These are phyloP conservation scores for Enteromius thamalakanensis DNA, from an alignment of 2,797 vertebrate genomes.

Conservation along the genomic window DNA sequence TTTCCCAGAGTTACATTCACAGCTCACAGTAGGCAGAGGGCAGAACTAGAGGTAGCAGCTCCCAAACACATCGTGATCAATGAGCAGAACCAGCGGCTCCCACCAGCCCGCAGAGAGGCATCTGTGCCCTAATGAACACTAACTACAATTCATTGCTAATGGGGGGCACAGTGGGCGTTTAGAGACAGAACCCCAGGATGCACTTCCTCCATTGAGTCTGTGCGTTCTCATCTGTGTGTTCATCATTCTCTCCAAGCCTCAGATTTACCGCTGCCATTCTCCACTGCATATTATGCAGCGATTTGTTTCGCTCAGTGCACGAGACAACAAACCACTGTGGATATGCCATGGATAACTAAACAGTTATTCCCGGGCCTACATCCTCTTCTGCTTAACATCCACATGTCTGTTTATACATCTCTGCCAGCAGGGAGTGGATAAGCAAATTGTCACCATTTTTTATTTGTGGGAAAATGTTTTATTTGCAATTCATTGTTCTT, in stretches of 20 bases:
- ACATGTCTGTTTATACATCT: conserved; percentile 15
- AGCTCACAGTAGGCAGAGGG: not conserved
- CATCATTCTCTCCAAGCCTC: conserved; percentile 42
- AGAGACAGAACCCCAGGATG: conserved; percentile 20
- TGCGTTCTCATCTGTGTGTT: conserved; percentile 13
- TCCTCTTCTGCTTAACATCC: conserved; percentile 25
- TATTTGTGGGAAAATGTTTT: conserved; percentile 23
- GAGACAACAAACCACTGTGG: conserved; percentile 18
- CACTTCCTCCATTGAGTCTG: conserved; percentile 5
- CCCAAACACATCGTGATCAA: conserved; percentile 35
- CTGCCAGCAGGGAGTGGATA: not conserved
- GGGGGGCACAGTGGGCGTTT: conserved; percentile 16
- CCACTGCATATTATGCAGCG: conserved; percentile 37
- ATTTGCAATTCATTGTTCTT: conserved; percentile 20
- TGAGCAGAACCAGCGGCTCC: conserved; percentile 1
- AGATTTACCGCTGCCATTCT: conserved; percentile 44
- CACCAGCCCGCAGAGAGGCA: conserved; percentile 6
- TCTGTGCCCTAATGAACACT: conserved; percentile 33
- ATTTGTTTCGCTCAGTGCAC: conserved; percentile 39
- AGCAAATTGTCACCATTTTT: conserved; percentile 29
- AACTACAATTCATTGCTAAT: conserved; percentile 46
- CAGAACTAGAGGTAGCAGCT: conserved; percentile 1
- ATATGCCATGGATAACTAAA: conserved; percentile 26
- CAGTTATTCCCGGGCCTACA: conserved; percentile 6
- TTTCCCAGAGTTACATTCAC: conserved; percentile 30